Evolutionary conservation across 37 sponge, comb jelly and placozoan species (phyloP), one percentile per base, ranked within the genome.

Genomic region (Tethya wilhelma): DNA sequence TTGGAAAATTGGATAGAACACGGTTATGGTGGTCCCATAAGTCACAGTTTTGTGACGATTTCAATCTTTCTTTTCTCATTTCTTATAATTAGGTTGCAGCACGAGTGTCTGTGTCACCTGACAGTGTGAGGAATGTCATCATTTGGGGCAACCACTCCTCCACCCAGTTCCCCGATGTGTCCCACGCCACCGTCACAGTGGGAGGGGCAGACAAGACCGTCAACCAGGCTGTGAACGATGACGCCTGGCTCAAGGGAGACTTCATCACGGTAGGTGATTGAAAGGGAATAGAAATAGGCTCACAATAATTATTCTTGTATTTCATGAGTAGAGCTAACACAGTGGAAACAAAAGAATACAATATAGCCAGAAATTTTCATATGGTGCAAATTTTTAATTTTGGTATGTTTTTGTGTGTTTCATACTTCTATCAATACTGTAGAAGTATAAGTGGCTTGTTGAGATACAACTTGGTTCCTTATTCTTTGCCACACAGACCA

Each of bases 131-230:
- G 59, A 96, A 98, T 67, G 90, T 96, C 56, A 94, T 91, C 71
- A 98, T 98, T 58, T 98, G 99, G 99, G 99, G 99, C 33, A 98
- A 98, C 87, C 99, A 98, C 83, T 98, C 99, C 41, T 89, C 91
- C 66, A 98, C 99, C n/a, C 99, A 98, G 82, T 98, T 90, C 73
- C 97, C 97, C 3, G 99, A 98, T 68, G 93, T 89, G 23, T 72
- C 89, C 31, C 95, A 94, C 69, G 93, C 89, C 56, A 62, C 60
- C 32, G 93, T 98, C 12, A 20, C 12, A 25, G 41, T 41, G 44
- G 55, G 58, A 32, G 91, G 93, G 22, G 20, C 40, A 38, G 69
- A 73, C 4, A 62, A 39, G 19, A 59, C 84, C 31, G 90, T 91
- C 14, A 78, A 81, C 42, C 82, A 86, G 19, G 91, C 90, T 9